Base-by-base conservation (phyloP, 2,113 vertebrate genomes). In the Tricholaema leucomelas region DNA sequence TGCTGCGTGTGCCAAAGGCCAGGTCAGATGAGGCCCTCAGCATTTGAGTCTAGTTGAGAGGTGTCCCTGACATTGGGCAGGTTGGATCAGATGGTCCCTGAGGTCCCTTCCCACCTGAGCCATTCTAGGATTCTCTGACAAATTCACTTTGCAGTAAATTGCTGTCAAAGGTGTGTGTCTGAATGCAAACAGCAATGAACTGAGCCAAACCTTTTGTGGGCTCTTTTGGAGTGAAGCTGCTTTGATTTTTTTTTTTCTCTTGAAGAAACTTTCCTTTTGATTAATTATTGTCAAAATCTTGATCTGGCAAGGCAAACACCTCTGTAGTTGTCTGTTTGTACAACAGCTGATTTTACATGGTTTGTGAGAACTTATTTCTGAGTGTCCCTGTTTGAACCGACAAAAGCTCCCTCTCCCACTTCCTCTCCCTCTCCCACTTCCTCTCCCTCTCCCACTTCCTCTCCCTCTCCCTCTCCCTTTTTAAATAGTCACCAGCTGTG, bases 401-500 rank as follows among this genome's bases (percentile, higher is more conserved):
- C 4, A 89, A 83, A 87, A 92, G 73, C 59, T 83, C 73, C 73
- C 56, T 87, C 86, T 93, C 12, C n/a, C n/a, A n/a, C n/a, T n/a
- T n/a, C 5, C 71, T 95, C 81, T 86, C 90, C n/a, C n/a, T 90
- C n/a, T n/a, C n/a, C n/a, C n/a, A n/a, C n/a, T n/a, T n/a, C n/a
- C n/a, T 87, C 86, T 93, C 12, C 5, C 71, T 95, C 81, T 86
- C 90, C n/a, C n/a, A n/a, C n/a, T n/a, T n/a, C n/a, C n/a, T n/a
- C 59, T 83, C 73, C 73, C 56, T 87, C 86, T 93, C 12, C 5
- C 71, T 95, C 81, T 86, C 90, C n/a, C n/a, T 90, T 94, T 91
- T 81, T 78, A 87, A 87, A 91, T 87, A 96, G 85, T 75, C 77
- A 27, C 78, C 95, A 95, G 92, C 94, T 96, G 93, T 95, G 94